Evolutionary conservation across 1,140 invertebrate genomes (phyloP), one percentile per base, ranked within the genome.

Genomic region (Caenorhabditis tropicalis): DNA sequence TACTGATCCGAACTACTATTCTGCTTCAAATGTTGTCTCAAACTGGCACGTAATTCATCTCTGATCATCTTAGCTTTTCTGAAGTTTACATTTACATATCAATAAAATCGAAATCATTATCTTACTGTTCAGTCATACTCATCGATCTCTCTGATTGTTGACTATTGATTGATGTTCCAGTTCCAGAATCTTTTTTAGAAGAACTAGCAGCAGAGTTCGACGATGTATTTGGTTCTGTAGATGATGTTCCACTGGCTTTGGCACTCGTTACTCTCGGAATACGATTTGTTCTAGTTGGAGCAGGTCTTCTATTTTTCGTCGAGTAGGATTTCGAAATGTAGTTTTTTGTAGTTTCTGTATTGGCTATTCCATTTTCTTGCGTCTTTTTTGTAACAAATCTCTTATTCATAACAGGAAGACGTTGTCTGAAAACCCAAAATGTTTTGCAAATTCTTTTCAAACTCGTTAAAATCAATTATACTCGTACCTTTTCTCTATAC

Each of bases 1-100:
- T 74, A 74, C 9, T 74, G 36, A n/a, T 74, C 65, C n/a, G 65
- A 74, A 43, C 65, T 43, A 43, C 65, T 74, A 0, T 74, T 33
- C 10, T 65, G 21, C 6, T 33, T 15, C 19, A 27, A 15, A 19
- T 65, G 65, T 9, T 74, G 16, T 10, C n/a, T n/a, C 4, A 74
- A 31, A 24, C 43, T 74, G 19, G 65, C 36, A 27, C 65, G 65
- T 27, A 74, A 24, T 15, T 74, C 65, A 9, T 74, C 65, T 43
- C 65, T 33, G 33, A 74, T 82, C 81, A 43, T 60, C 39, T 43
- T 58, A 49, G 58, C 60, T 58, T 70, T 82, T 60, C 46, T 70
- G 39, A 27, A 82, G 39, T 43, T 9, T 49, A 39, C 36, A 1
- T 19, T 16, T n/a, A 7, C 16, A 12, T 7, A n/a, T 16, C 4